Evolutionary conservation across 2,797 vertebrate genomes (phyloP).

Genomic region (Dendrocincla fuliginosa): DNA sequence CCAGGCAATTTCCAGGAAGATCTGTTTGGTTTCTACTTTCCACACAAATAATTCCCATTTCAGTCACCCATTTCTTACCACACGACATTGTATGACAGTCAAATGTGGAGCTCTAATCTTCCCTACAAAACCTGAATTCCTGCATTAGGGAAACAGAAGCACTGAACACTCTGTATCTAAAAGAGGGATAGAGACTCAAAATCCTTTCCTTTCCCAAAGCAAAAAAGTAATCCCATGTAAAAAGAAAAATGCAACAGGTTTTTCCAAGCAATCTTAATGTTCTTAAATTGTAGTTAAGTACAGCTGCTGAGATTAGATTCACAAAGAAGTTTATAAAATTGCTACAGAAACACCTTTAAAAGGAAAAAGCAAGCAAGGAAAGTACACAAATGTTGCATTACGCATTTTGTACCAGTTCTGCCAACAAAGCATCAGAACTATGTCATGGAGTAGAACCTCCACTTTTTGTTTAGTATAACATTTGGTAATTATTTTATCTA

Average conservation of each 20-base stretch:
- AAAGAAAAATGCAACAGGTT: neutral
- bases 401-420: neutral
- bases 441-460: neutral
- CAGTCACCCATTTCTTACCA: neutral
- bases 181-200: neutral
- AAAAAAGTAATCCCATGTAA: neutral
- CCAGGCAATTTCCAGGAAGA: neutral
- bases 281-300: neutral
- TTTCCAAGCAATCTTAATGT: neutral
- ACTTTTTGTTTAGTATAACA: neutral
- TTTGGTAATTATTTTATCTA: neutral
- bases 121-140: neutral
- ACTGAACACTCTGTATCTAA: neutral
- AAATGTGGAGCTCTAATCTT: neutral
- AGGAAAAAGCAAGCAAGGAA: neutral
- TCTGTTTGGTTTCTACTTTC: neutral
- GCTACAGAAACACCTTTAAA: neutral
- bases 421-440: neutral
- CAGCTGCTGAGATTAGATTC: neutral
- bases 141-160: neutral
- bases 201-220: neutral
- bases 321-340: neutral
- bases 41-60: neutral
- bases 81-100: neutral
- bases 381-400: neutral